Conservation (phyloP, 2,113 vertebrate genomes). For the Megaptera novaeangliae region DNA sequence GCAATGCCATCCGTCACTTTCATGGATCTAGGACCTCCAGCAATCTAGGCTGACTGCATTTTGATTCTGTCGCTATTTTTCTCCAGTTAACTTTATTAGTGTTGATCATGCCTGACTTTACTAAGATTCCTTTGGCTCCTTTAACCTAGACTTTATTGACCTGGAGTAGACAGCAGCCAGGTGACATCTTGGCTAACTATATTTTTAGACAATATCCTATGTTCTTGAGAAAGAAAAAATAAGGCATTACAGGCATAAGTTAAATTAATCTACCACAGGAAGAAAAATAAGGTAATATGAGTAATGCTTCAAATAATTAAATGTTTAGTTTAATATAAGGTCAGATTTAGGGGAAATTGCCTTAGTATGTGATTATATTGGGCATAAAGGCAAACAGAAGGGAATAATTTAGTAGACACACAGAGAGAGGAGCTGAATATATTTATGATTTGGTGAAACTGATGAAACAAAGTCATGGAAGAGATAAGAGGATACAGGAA, state of each 20-base stretch:
- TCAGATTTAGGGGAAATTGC: neutral
- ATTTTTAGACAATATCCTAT: neutral
- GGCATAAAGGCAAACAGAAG: neutral
- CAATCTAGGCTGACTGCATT: neutral
- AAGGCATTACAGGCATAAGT: neutral
- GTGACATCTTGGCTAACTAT: neutral
- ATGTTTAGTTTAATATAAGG: neutral
- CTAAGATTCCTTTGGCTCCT: slow-evolving; percentile 16
- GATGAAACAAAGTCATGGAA: neutral
- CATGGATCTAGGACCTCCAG: neutral
- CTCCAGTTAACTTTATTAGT: slow-evolving; percentile 37
- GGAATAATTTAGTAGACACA: neutral
- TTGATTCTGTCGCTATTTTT: neutral
- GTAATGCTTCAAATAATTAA: neutral
- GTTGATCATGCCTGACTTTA: slow-evolving; percentile 26
- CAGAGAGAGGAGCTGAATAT: neutral
- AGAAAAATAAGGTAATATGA: neutral
- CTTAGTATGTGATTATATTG: neutral
- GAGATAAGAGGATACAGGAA: neutral
- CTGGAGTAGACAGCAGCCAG: neutral
- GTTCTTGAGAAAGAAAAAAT: neutral
- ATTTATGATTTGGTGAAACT: neutral
- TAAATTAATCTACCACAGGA: neutral
- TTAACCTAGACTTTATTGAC: slow-evolving; percentile 28
- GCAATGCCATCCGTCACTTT: slow-evolving; percentile 14